These are phyloP conservation scores for Periophthalmodon schlosseri DNA, from an alignment of 2,113 vertebrate species.

Conservation along the genomic window DNA sequence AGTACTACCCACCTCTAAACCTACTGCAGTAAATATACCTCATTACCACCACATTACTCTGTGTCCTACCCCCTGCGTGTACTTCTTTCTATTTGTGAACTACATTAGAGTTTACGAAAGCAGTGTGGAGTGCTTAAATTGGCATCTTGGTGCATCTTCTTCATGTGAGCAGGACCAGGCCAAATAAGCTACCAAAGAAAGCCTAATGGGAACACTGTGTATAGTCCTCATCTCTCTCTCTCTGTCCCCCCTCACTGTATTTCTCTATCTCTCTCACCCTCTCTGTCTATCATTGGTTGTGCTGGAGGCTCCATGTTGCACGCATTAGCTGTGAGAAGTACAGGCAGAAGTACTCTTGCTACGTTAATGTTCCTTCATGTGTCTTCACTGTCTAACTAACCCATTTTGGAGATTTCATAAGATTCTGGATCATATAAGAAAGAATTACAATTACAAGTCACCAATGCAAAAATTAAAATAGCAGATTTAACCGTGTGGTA, in stretches of 20 bases:
- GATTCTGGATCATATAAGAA: not conserved
- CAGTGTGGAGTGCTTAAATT: not conserved
- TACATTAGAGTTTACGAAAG: not conserved
- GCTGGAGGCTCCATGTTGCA: not conserved
- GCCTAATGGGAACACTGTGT: slow-evolving; percentile 3
- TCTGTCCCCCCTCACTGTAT: not conserved
- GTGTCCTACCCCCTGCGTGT: not conserved
- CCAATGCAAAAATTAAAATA: not conserved
- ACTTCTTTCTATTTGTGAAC: not conserved
- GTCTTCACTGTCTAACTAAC: not conserved
- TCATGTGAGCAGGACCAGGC: not conserved
- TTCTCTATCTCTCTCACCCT: not conserved
- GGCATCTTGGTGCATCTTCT: not conserved
- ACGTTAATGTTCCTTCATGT: not conserved
- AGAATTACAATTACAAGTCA: not conserved
- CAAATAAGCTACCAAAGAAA: slow-evolving; percentile 1
- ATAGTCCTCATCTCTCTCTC: not conserved
- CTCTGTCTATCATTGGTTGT: no score
- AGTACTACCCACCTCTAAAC: no score
- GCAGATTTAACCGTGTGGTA: not conserved
- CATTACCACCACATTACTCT: not conserved
- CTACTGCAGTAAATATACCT: not conserved
- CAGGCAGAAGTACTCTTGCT: not conserved
- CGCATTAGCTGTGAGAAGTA: not conserved
- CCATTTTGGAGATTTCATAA: not conserved